Evolutionary conservation across 1,140 invertebrate genomes (phyloP).

Genomic region (Drosophila trapezifrons): DNA sequence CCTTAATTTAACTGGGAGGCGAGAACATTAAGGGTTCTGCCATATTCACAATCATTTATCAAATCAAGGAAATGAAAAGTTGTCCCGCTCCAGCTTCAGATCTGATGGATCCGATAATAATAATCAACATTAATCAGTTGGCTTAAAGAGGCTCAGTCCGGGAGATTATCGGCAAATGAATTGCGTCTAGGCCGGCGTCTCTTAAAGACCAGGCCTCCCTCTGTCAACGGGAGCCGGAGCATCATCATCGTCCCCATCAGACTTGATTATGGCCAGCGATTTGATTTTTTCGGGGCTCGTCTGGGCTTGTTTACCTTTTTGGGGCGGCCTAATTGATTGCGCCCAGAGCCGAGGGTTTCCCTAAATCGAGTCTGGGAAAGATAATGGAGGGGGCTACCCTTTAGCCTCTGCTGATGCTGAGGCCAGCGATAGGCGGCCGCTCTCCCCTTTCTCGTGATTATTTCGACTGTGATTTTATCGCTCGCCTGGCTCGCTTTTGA

Average conservation of each 20-base stretch:
- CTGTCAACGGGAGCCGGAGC: constrained; percentile 53
- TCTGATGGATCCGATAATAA: constrained; percentile 40
- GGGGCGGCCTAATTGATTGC: constrained; percentile 72
- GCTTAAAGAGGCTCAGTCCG: constrained; percentile 46
- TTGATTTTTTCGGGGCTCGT: constrained; percentile 31
- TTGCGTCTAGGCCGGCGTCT: constrained; percentile 42
- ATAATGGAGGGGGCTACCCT: constrained; percentile 24
- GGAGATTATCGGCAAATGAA: constrained; percentile 72
- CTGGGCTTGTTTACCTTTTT: constrained; percentile 65
- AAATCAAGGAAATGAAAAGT: constrained; percentile 66
- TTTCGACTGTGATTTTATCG: constrained; percentile 68
- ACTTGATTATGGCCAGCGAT: constrained; percentile 28
- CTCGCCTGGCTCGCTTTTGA: constrained; percentile 55
- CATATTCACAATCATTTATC: constrained; percentile 72
- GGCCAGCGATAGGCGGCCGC: constrained; percentile 10
- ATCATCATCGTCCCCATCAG: constrained; percentile 36
- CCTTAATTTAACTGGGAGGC: constrained; percentile 12
- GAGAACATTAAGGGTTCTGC: constrained; percentile 19
- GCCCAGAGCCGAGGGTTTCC: constrained; percentile 43
- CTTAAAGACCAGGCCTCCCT: constrained; percentile 6
- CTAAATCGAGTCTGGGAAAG: constrained; percentile 28
- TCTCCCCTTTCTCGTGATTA: constrained; percentile 30
- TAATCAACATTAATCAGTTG: constrained; percentile 80
- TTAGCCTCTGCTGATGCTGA: constrained; percentile 28
- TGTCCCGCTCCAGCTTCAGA: constrained; percentile 6